Percentiles rank a stretch among this genome's conserved stretches.
Evolutionary conservation across 2,888 invertebrate species (phyloP).

Genomic region (Tineola bisselliella): DNA sequence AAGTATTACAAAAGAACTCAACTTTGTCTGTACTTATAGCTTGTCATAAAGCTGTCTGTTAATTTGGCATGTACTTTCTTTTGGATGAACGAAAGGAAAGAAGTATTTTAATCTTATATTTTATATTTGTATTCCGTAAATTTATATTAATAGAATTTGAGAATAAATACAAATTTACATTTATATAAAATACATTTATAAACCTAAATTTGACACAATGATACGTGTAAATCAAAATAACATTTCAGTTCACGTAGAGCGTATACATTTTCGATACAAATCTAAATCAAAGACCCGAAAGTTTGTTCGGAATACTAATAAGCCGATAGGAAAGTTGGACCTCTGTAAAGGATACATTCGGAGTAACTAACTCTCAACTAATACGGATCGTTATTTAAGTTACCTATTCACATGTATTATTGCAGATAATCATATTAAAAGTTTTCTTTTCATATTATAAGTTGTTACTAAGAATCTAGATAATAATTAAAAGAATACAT

Average conservation of each 20-base stretch:
- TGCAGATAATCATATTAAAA: background rate
- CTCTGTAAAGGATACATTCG: constrained; percentile 8
- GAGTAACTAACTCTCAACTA: constrained; percentile 6
- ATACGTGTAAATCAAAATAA: constrained; percentile 3
- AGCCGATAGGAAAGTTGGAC: constrained; percentile 14
- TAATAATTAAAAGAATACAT: too few species aligned
- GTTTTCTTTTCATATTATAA: background rate
- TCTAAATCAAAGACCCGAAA: constrained; percentile 43
- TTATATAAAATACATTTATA: background rate
- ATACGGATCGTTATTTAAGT: background rate
- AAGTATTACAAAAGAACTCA: constrained; percentile 17
- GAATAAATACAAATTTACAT: too few species aligned
- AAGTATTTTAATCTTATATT: background rate
- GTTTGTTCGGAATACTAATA: constrained; percentile 55
- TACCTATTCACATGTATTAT: background rate
- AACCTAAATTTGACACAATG: background rate
- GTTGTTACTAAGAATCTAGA: too few species aligned
- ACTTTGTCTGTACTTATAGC: constrained; percentile 38
- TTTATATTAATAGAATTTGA: too few species aligned
- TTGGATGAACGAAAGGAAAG: background rate
- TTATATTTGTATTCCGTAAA: background rate
- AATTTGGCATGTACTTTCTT: constrained; percentile 41
- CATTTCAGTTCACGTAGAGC: background rate
- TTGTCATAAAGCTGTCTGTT: constrained; percentile 61
- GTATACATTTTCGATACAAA: constrained; percentile 11